Conservation (phyloP, 2,888 invertebrate genomes). For the Plusia festucae region DNA sequence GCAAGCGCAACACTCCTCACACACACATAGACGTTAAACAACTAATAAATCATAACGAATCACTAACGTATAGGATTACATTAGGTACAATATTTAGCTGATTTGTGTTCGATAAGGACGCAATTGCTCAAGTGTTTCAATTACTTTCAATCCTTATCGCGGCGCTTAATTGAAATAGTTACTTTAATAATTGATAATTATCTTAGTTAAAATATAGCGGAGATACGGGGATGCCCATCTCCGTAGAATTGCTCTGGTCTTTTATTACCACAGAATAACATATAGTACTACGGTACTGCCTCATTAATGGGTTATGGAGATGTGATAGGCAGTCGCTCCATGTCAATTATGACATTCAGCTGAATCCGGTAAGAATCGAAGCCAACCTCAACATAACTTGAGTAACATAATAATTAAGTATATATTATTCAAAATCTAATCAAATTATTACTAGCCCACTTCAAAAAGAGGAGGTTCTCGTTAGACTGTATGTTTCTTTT, state of each 20-base stretch:
- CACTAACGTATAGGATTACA: background rate
- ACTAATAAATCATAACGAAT: background rate
- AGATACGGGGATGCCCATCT: background rate
- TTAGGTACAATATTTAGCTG: background rate
- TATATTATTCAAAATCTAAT: too few species aligned
- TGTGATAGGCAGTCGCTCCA: background rate
- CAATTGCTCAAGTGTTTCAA: slow-evolving; percentile 1
- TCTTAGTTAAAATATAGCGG: background rate
- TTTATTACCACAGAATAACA: too few species aligned
- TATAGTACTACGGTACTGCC: background rate
- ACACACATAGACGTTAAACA: background rate
- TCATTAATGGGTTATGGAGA: background rate
- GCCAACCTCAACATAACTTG: background rate
- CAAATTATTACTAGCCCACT: too few species aligned
- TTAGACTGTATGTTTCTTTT: too few species aligned
- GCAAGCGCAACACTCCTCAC: background rate
- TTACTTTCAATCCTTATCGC: background rate
- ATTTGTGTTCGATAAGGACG: background rate
- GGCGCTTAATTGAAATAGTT: background rate
- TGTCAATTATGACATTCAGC: background rate
- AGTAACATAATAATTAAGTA: too few species aligned
- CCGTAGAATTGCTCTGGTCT: too few species aligned
- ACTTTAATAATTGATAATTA: too few species aligned
- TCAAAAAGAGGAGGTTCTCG: too few species aligned
- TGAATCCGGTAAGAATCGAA: background rate